These are phyloP conservation scores for Porites lutea DNA, from an alignment of 64 coral and sea anemone species.

Conservation along the genomic window DNA sequence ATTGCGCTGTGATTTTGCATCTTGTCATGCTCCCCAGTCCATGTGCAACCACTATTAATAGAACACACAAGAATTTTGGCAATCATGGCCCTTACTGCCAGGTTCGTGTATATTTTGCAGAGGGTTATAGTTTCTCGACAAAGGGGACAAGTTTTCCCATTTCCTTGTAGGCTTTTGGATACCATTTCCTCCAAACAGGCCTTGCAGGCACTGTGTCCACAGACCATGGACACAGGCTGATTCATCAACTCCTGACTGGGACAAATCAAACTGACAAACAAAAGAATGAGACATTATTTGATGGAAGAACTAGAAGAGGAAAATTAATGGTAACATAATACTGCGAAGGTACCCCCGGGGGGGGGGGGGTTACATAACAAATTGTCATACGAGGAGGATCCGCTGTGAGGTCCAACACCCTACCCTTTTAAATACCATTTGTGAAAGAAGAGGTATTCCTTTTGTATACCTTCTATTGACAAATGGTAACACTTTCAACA, in stretches of 20 bases:
- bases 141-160: not conserved
- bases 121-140: not conserved
- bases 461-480: too few relatives aligned
- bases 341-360: too few relatives aligned
- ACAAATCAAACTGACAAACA: too few relatives aligned
- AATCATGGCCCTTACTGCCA: not conserved
- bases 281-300: too few relatives aligned
- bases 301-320: too few relatives aligned
- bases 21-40: not conserved
- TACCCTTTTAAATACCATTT: too few relatives aligned
- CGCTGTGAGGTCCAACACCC: too few relatives aligned
- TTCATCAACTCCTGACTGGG: constrained; percentile 5
- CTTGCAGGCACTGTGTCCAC: not conserved
- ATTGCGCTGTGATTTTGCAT: not conserved
- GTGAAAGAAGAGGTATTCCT: too few relatives aligned
- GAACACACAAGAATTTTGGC: not conserved
- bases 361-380: too few relatives aligned
- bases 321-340: too few relatives aligned
- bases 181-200: not conserved
- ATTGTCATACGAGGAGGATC: too few relatives aligned
- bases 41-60: not conserved
- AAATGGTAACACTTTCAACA: too few relatives aligned
- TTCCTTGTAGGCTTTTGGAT: not conserved
- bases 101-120: not conserved
- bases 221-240: not conserved